A percentile compares a stretch with the other conserved stretches of the same genome.
Conservation (phyloP, 2,797 vertebrate genomes). For the Zenarchopterus dispar region DNA sequence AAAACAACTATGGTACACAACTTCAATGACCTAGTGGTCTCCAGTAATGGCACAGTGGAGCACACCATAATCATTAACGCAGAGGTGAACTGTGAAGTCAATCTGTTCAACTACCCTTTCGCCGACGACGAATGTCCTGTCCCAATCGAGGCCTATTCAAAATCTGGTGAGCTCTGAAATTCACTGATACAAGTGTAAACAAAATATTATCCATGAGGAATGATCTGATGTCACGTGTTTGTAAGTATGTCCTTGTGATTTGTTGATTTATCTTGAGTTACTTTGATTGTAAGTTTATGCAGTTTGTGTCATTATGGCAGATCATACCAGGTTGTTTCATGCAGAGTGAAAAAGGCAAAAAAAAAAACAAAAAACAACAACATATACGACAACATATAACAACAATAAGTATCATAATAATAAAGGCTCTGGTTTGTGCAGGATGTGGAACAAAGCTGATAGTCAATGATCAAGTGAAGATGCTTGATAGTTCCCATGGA, state of each 20-base stretch:
- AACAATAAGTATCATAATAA: background rate
- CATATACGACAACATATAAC: too few relatives aligned
- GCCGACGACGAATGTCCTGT: conserved; percentile 72
- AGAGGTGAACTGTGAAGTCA: conserved; percentile 75
- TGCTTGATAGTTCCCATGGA: conserved; percentile 32
- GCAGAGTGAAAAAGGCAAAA: too few relatives aligned
- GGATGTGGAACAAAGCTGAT: conserved; percentile 64
- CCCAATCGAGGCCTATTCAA: conserved; percentile 67
- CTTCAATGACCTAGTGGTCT: conserved; percentile 64
- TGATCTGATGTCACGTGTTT: too few relatives aligned
- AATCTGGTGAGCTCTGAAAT: conserved; percentile 45
- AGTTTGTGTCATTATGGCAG: too few relatives aligned
- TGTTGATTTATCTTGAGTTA: too few relatives aligned
- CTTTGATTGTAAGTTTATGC: too few relatives aligned
- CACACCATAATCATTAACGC: conserved; percentile 62
- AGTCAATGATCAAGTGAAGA: background rate
- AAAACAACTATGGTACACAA: conserved; percentile 29
- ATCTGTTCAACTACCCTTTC: conserved; percentile 81
- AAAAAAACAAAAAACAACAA: too few relatives aligned
- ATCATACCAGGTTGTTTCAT: too few relatives aligned
- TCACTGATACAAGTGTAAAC: background rate
- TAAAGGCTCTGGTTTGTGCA: conserved; percentile 27
- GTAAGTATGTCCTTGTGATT: too few relatives aligned
- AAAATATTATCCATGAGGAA: too few relatives aligned
- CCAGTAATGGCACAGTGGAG: conserved; percentile 61